Percentiles rank a stretch among this genome's conserved stretches.
phyloP scores from a whole-genome alignment of 2,888 invertebrate genomes.

The Drosophila greeni region DNA sequence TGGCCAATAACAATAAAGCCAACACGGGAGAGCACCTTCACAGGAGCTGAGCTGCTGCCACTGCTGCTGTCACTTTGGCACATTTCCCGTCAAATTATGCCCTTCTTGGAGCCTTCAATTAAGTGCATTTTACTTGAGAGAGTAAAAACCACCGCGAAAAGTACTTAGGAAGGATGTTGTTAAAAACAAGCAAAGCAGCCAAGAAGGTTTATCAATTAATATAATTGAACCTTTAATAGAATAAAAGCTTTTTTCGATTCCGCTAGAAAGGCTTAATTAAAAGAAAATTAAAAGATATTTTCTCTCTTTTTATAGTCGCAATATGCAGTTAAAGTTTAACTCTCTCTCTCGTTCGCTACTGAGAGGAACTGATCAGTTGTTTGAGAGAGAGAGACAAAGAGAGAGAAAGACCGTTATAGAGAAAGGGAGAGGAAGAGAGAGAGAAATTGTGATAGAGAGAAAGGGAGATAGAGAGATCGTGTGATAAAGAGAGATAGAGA shows the following conservation, averaged over 20 bases:
- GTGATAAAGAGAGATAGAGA: neutral
- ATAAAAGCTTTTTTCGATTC: neutral
- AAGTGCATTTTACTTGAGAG: neutral
- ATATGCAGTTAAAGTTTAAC: neutral
- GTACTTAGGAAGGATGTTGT: neutral
- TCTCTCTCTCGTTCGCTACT: slow-evolving; percentile 1
- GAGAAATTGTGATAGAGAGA: too few relatives aligned
- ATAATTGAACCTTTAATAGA: neutral
- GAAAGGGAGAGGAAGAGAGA: too few relatives aligned
- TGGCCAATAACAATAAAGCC: slow-evolving; percentile 68
- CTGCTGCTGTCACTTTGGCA: slow-evolving; percentile 23
- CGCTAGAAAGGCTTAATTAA: neutral
- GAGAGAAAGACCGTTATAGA: too few relatives aligned
- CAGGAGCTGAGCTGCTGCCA: neutral
- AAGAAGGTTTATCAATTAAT: neutral
- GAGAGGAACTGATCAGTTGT: neutral
- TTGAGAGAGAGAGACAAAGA: neutral
- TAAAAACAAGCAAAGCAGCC: neutral
- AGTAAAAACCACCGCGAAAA: neutral
- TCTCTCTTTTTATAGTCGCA: neutral
- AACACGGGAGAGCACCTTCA: slow-evolving; percentile 7
- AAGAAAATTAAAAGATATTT: neutral
- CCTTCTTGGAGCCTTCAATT: neutral
- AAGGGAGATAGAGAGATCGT: neutral
- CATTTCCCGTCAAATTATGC: slow-evolving; percentile 13